Base-by-base conservation (phyloP, 1,140 invertebrate species). In the Drosophila pseudoananassae region DNA sequence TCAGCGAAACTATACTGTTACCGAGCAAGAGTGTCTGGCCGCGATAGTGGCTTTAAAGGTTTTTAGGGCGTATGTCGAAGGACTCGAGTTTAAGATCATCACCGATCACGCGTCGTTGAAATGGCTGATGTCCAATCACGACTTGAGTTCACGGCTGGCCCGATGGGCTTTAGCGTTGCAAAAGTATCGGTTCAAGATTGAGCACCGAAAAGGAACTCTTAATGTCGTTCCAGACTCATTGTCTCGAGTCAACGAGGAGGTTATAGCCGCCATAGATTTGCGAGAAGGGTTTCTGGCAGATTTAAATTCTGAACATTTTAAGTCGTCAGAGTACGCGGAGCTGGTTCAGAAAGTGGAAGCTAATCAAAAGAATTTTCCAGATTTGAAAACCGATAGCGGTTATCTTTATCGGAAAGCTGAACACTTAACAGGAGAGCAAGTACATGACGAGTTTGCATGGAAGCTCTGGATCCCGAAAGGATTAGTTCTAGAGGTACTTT, bases 391-490 rank as follows among this genome's bases (percentile, higher is more conserved):
- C 1, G 23, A 17, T 0, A 47, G 51, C 2, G 8, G 12, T 0
- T 12, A 25, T 0, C 4, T 38, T 0, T 59, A 36, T 5, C 29
- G 46, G 10, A 17, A 12, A 4, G 10, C 23, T 20, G 9, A 38
- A 4, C 31, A 38, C n/a, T 8, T 4, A 3, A 25, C 27, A 0
- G 56, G 20, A 0, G 46, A 50, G 14, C 8, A 7, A 1, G 8
- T 38, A 2, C 46, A 51, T 14, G 47, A 43, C 1, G 10, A 25
- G 3, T 43, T 52, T 9, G 12, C 7, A 4, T 51, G 57, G 47
- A 59, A 63, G 9, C 4, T 63, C 1, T 55, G 60, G 51, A 31
- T 63, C 9, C 60, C 52, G 0, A n/a, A 55, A 47, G 45, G 6
- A 3, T 6, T 25, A 25, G 25, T 25, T 25, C 25, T 4, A 6